Percentiles rank a stretch among this genome's conserved stretches.
These are phyloP conservation scores for Cydia strobilella DNA, from an alignment of 1,140 invertebrate species.

Conservation along the genomic window DNA sequence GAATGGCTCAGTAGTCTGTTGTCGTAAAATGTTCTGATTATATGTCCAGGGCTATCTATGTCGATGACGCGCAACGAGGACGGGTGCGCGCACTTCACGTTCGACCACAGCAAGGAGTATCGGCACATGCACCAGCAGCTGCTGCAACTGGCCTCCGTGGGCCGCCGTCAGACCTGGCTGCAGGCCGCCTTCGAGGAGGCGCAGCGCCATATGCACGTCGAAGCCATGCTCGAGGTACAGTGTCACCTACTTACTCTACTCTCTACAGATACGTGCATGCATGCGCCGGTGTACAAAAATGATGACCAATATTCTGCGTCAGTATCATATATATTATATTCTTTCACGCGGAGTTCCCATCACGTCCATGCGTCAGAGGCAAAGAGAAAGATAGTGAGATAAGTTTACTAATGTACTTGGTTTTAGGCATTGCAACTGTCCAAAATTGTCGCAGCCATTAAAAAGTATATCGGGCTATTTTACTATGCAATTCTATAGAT, in stretches of 20 bases:
- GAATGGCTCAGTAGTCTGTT: constrained; percentile 43
- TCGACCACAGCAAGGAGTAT: constrained; percentile 90
- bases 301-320: too few relatives aligned
- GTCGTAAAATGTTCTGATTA: constrained; percentile 79
- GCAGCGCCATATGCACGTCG: constrained; percentile 89
- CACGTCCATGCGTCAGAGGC: too few relatives aligned
- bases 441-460: too few relatives aligned
- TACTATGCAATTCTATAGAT: too few relatives aligned
- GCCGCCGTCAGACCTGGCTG: background rate
- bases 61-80: constrained; percentile 82
- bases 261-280: background rate
- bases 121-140: constrained; percentile 88
- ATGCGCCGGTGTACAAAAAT: background rate
- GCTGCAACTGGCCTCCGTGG: constrained; percentile 68
- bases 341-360: too few relatives aligned
- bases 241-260: background rate
- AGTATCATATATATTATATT: too few relatives aligned
- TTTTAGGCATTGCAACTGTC: too few relatives aligned
- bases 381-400: too few relatives aligned
- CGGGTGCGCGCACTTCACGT: constrained; percentile 85
- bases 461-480: too few relatives aligned
- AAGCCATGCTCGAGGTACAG: constrained; percentile 88
- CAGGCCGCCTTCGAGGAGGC: constrained; percentile 63
- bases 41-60: constrained; percentile 85
- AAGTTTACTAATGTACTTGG: too few relatives aligned